phyloP scores from a whole-genome alignment of 2,113 vertebrate genomes.

The Baryphthengus martii region DNA sequence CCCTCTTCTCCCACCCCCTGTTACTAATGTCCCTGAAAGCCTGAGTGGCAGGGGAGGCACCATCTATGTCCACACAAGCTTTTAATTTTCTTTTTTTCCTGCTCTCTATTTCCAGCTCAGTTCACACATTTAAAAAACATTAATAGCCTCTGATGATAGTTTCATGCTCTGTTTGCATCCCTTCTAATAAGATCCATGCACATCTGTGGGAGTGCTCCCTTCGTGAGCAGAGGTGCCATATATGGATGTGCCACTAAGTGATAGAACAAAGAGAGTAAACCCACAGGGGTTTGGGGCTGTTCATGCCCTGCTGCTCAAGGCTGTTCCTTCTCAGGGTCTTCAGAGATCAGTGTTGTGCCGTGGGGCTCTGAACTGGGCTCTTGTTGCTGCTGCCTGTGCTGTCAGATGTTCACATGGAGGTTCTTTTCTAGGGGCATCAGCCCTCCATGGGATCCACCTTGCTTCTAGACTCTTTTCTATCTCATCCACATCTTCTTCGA shows the following conservation, averaged over 20 bases:
- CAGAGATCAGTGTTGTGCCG: fast-evolving
- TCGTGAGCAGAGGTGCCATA: not conserved
- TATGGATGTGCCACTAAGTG: not conserved
- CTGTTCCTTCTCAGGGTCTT: not conserved
- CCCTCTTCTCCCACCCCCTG: not conserved
- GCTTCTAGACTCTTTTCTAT: not conserved
- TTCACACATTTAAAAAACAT: constrained; percentile 15
- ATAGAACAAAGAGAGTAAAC: not conserved
- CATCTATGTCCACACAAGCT: fast-evolving
- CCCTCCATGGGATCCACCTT: not conserved
- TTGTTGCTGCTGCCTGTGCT: not conserved
- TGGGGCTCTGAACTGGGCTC: not conserved
- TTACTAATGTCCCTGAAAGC: not conserved
- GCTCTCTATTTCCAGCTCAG: constrained; percentile 18
- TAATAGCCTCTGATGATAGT: constrained; percentile 34
- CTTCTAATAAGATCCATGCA: not conserved
- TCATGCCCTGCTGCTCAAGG: not conserved
- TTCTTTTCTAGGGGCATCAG: not conserved
- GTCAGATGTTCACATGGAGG: not conserved
- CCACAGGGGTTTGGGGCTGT: not conserved
- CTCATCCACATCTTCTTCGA: not conserved
- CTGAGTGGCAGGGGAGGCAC: not conserved
- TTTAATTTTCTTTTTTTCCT: not conserved
- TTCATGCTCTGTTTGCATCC: constrained; percentile 45
- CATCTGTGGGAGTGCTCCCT: not conserved